Evolutionary conservation across 2,113 vertebrate species (phyloP), one percentile per base, ranked within the genome.

Genomic region (Isichthys henryi): DNA sequence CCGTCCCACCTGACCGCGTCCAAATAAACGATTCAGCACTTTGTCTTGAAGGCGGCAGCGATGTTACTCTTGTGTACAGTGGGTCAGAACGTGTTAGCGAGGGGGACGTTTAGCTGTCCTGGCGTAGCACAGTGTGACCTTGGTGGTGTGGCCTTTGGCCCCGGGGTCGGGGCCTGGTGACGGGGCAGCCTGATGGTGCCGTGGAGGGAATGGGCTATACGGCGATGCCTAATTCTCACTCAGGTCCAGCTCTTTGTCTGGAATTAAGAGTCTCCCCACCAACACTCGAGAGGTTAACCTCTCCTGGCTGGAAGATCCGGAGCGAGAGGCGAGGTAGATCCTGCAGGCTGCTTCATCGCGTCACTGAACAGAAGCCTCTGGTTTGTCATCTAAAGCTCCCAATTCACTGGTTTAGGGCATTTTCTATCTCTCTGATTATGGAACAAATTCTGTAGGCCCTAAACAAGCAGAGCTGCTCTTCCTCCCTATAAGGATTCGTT

Each of bases 21-120:
- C 82, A 48, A 84, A 84, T 84, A 10, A 45, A 84, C 48, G 45
- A 87, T 83, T 89, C 52, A 87, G 87, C 89, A 89, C 66, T 89
- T 84, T 27, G 31, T 62, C 31, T 56, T 21, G 82, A 45, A n/a
- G 56, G 1, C 15, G 23, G 31, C 70, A 31, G 43, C 62, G 77
- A 89, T 46, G 56, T 46, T 84, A 46, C 88, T 84, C 45, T 50
- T 90, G 84, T 50, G 58, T 50, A 49, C 58, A 86, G 89, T 43
- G 48, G 66, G 89, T 87, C 89, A 90, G n/a, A 82, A 87, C 62
- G 53, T 77, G 58, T 80, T 45, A 89, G 46, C 48, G 70, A 45
- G 89, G 21, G 19, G 31, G 46, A 17, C 13, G 13, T 77, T 77
- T 87, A 11, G 17, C 35, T 17, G 19, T 35, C 52, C 49, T 45